These are phyloP conservation scores for Myopa tessellatipennis DNA, from an alignment of 2,888 invertebrate genomes.

Conservation along the genomic window DNA sequence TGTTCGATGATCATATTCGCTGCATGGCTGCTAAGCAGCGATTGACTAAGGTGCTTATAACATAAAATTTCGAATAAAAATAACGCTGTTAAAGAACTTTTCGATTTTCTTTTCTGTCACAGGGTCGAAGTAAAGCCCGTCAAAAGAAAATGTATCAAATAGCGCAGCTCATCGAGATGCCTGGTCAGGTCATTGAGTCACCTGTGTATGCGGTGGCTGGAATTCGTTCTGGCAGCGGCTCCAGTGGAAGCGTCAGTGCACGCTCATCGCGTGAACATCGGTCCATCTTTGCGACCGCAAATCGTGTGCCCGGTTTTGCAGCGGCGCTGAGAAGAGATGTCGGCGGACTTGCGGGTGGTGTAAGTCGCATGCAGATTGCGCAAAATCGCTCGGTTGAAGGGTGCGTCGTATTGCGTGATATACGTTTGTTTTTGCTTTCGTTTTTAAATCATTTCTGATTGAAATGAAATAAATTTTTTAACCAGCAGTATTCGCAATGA, in stretches of 20 bases:
- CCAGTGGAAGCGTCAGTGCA: constrained; percentile 54
- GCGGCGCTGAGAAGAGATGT: constrained; percentile 71
- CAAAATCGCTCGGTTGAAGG: constrained; percentile 65
- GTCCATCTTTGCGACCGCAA: constrained; percentile 70
- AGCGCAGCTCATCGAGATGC: constrained; percentile 88
- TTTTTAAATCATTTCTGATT: neutral
- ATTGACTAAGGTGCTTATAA: constrained; percentile 76
- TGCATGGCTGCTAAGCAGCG: constrained; percentile 99
- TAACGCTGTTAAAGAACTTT: neutral
- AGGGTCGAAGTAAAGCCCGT: constrained; percentile 92
- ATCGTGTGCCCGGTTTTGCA: constrained; percentile 72
- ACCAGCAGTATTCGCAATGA: constrained; percentile 59
- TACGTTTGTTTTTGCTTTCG: neutral
- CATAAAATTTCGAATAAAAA: neutral
- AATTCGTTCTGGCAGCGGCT: constrained; percentile 47
- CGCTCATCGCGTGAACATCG: constrained; percentile 68
- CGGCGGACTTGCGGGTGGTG: constrained; percentile 59
- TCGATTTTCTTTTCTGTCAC: constrained; percentile 24
- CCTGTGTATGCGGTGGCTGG: constrained; percentile 63
- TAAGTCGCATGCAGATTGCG: constrained; percentile 65
- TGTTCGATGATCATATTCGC: constrained; percentile 98
- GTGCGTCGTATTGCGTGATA: constrained; percentile 49
- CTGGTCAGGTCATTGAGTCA: constrained; percentile 66
- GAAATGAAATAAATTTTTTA: constrained; percentile 2
- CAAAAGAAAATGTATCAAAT: constrained; percentile 98